phyloP scores from a whole-genome alignment of 2,888 invertebrate genomes.

The Drosophila pseudotalamancana region DNA sequence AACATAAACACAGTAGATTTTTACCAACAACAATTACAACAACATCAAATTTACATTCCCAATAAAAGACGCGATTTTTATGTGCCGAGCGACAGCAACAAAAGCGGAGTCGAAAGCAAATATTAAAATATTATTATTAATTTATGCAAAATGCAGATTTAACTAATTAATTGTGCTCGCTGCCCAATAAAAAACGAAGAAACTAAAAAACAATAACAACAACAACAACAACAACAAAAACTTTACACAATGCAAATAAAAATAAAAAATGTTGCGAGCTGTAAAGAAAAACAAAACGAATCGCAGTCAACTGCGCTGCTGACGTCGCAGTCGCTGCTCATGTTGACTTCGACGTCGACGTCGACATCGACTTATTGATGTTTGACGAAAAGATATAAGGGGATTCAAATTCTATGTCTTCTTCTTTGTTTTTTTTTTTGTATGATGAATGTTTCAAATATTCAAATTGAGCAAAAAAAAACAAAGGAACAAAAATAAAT shows the following conservation, averaged over 20 bases:
- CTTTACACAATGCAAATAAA: slow-evolving; percentile 70
- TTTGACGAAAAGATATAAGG: slow-evolving; percentile 69
- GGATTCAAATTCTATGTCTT: slow-evolving; percentile 36
- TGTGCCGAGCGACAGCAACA: slow-evolving; percentile 33
- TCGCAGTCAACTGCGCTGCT: too few relatives aligned
- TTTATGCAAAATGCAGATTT: slow-evolving; percentile 78
- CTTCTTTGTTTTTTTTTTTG: slow-evolving; percentile 19
- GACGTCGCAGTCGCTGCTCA: background rate
- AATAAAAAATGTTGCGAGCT: slow-evolving; percentile 40
- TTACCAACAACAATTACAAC: background rate
- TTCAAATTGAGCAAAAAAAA: slow-evolving; percentile 38
- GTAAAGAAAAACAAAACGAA: slow-evolving; percentile 30
- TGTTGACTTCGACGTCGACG: background rate
- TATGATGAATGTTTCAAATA: slow-evolving; percentile 70
- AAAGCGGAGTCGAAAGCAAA: slow-evolving; percentile 32
- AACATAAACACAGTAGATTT: slow-evolving; percentile 35
- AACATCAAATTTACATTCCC: slow-evolving; percentile 54
- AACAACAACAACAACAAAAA: slow-evolving; percentile 5
- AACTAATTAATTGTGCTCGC: slow-evolving; percentile 76
- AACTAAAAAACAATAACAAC: slow-evolving; percentile 21
- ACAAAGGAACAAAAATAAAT: slow-evolving; percentile 20
- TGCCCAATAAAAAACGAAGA: slow-evolving; percentile 63
- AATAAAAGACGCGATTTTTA: slow-evolving; percentile 48
- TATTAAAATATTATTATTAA: slow-evolving; percentile 67
- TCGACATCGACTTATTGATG: slow-evolving; percentile 52